phyloP scores from a whole-genome alignment of 2,888 invertebrate genomes.

The Chamaedrilus cognettii region DNA sequence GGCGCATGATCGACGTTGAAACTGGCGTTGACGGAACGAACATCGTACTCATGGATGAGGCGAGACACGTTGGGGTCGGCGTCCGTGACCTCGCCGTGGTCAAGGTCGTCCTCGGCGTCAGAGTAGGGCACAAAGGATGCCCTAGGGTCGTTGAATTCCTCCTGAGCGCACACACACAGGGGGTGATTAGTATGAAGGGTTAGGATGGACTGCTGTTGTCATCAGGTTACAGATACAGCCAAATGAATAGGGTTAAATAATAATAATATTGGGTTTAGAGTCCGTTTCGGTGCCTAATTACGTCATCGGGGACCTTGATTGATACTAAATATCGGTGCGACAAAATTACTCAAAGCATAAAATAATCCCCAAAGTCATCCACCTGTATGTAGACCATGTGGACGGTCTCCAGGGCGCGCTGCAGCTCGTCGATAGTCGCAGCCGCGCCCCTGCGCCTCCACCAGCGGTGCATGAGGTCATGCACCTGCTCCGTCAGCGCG shows the following conservation, averaged over 20 bases:
- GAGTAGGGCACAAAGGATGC: constrained; percentile 15
- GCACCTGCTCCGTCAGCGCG: constrained; percentile 33
- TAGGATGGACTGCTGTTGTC: no score
- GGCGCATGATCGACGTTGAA: constrained; percentile 21
- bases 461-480: constrained; percentile 41
- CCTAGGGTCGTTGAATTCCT: constrained; percentile 27
- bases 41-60: constrained; percentile 34
- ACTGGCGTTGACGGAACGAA: constrained; percentile 34
- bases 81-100: constrained; percentile 33
- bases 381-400: constrained; percentile 37
- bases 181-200: no score
- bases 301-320: no score
- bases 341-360: no score
- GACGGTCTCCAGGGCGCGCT: constrained; percentile 37
- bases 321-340: no score
- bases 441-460: constrained; percentile 36
- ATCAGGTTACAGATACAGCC: no score
- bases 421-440: constrained; percentile 40
- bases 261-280: no score
- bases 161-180: no score
- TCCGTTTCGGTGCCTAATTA: no score
- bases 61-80: constrained; percentile 38
- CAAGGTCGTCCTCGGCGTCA: constrained; percentile 35
- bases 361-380: no score
- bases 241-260: no score